These are phyloP conservation scores for Meloidogyne hapla DNA, from an alignment of 1,140 invertebrate genomes.

Conservation along the genomic window DNA sequence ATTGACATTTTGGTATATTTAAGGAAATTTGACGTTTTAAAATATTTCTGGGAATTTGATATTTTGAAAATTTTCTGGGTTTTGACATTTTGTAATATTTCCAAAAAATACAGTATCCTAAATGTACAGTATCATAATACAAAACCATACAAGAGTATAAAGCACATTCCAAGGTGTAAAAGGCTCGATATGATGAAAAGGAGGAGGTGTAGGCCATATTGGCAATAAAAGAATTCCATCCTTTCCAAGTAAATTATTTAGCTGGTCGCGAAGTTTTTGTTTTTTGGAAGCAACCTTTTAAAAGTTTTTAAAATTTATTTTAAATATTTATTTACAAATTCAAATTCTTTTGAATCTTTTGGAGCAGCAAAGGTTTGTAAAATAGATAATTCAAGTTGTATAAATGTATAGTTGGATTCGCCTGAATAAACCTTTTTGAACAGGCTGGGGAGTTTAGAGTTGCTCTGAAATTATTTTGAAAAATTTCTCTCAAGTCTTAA, in stretches of 20 bases:
- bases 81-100: not conserved
- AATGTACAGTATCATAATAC: no score
- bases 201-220: conserved; percentile 64
- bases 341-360: not conserved
- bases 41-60: no score
- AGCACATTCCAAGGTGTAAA: conserved; percentile 65
- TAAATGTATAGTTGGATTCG: conserved; percentile 77
- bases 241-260: conserved; percentile 68
- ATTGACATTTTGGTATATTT: not conserved
- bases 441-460: conserved; percentile 53
- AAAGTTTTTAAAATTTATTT: conserved; percentile 16
- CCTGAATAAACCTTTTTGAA: conserved; percentile 70
- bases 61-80: not conserved
- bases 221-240: conserved; percentile 66
- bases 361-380: conserved; percentile 70
- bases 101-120: no score
- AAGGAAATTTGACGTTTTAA: not conserved
- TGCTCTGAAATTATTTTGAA: no score
- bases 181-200: conserved; percentile 65
- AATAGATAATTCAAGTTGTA: conserved; percentile 76
- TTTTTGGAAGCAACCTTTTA: conserved; percentile 55
- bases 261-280: conserved; percentile 58
- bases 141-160: conserved; percentile 53
- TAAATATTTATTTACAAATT: conserved; percentile 31
- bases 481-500: no score